These are phyloP conservation scores for Halisarca cf. caerulea DNA, from an alignment of 37 sponge, comb jelly and placozoan species.

Conservation along the genomic window DNA sequence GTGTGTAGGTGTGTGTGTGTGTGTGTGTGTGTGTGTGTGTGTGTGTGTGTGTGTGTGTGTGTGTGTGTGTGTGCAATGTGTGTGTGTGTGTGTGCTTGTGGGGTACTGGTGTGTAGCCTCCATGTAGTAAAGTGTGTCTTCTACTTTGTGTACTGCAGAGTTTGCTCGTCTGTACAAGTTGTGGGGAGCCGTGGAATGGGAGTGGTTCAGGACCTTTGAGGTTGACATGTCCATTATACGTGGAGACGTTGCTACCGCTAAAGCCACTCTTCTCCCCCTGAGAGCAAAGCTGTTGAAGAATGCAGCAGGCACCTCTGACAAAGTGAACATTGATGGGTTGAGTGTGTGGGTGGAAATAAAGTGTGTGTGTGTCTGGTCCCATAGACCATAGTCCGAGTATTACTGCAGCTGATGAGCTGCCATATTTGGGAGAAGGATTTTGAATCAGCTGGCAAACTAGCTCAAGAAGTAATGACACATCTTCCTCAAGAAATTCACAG, in stretches of 20 bases:
- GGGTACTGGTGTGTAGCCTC: background rate
- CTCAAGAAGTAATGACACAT: background rate
- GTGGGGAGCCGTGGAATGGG: slow-evolving; percentile 85
- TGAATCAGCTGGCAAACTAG: background rate
- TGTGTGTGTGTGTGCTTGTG: background rate
- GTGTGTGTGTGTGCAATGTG: too few relatives aligned
- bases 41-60: too few relatives aligned
- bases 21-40: background rate
- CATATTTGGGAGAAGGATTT: background rate
- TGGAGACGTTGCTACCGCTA: slow-evolving; percentile 46
- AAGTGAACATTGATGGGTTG: too few relatives aligned
- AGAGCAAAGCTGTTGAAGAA: slow-evolving; percentile 29
- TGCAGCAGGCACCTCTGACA: background rate
- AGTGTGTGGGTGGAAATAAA: too few relatives aligned
- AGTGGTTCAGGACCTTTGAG: slow-evolving; percentile 71
- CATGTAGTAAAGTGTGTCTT: too few relatives aligned
- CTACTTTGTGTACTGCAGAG: slow-evolving; percentile 34
- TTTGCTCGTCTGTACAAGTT: slow-evolving; percentile 77
- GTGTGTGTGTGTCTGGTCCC: too few relatives aligned
- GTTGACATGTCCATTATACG: slow-evolving; percentile 74
- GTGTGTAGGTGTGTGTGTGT: too few relatives aligned
- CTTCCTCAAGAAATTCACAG: background rate
- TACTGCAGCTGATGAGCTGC: background rate
- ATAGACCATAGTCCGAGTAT: background rate
- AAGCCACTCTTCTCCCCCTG: slow-evolving; percentile 37